Evolutionary conservation across 2,888 invertebrate genomes (phyloP).

Genomic region (Amiota mariae): DNA sequence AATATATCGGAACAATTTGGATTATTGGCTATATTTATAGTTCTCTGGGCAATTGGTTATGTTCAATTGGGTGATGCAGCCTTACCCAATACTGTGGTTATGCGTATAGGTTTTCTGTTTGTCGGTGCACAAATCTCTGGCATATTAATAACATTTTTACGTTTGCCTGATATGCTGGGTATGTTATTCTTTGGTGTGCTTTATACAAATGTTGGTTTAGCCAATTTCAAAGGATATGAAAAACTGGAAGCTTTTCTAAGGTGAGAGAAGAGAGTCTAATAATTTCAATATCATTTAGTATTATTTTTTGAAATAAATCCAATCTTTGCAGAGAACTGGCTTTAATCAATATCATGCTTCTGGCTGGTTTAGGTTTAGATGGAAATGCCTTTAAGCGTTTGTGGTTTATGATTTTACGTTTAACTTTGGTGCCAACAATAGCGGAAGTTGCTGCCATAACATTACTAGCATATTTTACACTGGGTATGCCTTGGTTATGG

Average conservation of each 20-base stretch:
- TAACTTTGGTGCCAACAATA: conserved; percentile 78
- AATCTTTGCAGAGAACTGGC: conserved; percentile 76
- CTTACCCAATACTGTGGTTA: conserved; percentile 63
- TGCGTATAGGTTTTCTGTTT: conserved; percentile 71
- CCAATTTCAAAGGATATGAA: conserved; percentile 74
- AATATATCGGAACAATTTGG: conserved; percentile 69
- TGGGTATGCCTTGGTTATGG: conserved; percentile 79
- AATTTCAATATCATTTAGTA: background rate
- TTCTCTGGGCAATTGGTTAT: conserved; percentile 72
- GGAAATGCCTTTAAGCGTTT: conserved; percentile 76
- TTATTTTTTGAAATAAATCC: conserved; percentile 1
- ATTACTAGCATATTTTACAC: conserved; percentile 75
- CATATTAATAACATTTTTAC: conserved; percentile 65
- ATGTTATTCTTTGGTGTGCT: conserved; percentile 78
- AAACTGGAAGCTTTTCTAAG: conserved; percentile 74
- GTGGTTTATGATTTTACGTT: conserved; percentile 75
- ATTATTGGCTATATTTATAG: conserved; percentile 68
- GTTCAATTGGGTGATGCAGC: conserved; percentile 69
- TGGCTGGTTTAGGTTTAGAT: conserved; percentile 80
- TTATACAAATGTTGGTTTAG: conserved; percentile 74
- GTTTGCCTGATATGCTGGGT: conserved; percentile 77
- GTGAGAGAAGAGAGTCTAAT: conserved; percentile 68
- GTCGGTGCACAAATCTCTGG: conserved; percentile 71
- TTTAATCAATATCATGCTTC: conserved; percentile 78
- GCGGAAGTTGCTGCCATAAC: conserved; percentile 76